Evolutionary conservation across 2,888 invertebrate species (phyloP).

Genomic region (Oscheius sp.): DNA sequence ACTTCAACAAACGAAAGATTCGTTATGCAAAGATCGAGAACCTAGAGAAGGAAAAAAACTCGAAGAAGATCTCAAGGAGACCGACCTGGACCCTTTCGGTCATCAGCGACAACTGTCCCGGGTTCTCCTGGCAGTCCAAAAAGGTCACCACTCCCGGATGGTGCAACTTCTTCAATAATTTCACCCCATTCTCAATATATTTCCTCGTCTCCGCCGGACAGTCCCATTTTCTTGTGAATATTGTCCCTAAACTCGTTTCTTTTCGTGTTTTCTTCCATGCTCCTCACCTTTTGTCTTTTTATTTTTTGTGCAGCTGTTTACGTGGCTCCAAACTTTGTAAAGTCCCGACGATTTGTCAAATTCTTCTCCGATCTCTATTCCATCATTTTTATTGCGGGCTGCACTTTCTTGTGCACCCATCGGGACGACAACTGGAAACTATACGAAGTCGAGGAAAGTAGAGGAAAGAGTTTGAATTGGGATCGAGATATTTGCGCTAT

Average conservation of each 20-base stretch:
- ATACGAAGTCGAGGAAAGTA: background rate
- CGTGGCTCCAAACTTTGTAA: conserved; percentile 32
- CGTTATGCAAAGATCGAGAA: conserved; percentile 36
- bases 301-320: conserved; percentile 34
- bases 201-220: conserved; percentile 14
- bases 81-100: conserved; percentile 30
- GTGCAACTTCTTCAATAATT: conserved; percentile 30
- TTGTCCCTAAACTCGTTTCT: conserved; percentile 9
- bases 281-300: conserved; percentile 20
- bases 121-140: conserved; percentile 1
- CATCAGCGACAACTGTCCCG: conserved; percentile 5
- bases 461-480: background rate
- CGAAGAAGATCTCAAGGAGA: background rate
- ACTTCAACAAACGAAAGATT: conserved; percentile 28
- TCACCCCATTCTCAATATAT: conserved; percentile 33
- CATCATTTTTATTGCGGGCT: background rate
- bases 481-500: background rate
- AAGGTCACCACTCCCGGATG: conserved; percentile 36
- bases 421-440: background rate
- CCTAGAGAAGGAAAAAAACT: background rate
- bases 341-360: conserved; percentile 16
- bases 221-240: conserved; percentile 29
- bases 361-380: conserved; percentile 32
- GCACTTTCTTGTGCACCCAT: conserved; percentile 38
- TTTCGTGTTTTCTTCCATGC: background rate